Evolutionary conservation across 2,797 vertebrate genomes (phyloP).

Genomic region (Pyrocephalus nanus): DNA sequence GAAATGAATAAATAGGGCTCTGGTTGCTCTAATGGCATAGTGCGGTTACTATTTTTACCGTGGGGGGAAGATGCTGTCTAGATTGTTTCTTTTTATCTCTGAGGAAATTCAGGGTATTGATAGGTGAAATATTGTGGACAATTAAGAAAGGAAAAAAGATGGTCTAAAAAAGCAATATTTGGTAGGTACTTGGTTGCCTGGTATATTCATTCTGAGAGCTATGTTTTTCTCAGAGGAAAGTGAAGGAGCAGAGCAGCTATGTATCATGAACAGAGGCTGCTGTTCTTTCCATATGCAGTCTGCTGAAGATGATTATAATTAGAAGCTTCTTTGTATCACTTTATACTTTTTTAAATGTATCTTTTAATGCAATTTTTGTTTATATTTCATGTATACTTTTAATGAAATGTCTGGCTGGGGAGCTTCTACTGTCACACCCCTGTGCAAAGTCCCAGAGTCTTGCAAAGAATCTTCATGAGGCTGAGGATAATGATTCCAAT

Average conservation of each 20-base stretch:
- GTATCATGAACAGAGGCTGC: background rate
- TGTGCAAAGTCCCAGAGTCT: background rate
- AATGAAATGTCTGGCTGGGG: background rate
- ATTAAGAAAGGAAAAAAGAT: slow-evolving; percentile 48
- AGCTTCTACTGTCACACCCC: background rate
- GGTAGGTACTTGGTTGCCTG: slow-evolving; percentile 15
- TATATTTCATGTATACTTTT: background rate
- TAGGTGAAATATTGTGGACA: slow-evolving; percentile 57
- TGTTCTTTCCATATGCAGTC: background rate
- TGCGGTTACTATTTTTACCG: slow-evolving; percentile 46
- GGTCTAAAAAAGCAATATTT: slow-evolving; percentile 31
- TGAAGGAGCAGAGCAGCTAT: slow-evolving; percentile 21
- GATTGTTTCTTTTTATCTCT: slow-evolving; percentile 49
- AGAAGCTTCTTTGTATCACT: background rate
- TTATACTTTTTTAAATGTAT: background rate
- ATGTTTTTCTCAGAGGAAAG: slow-evolving; percentile 43
- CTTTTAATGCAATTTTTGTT: background rate
- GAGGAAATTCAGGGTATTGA: slow-evolving; percentile 39
- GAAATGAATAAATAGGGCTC: slow-evolving; percentile 67
- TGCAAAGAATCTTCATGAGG: background rate
- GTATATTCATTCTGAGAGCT: slow-evolving; percentile 23
- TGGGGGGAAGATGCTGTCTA: background rate
- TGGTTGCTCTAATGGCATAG: slow-evolving; percentile 5
- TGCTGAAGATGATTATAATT: background rate
- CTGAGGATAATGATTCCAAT: background rate